A percentile compares a stretch with the other conserved stretches of the same genome.
Evolutionary conservation across 2,113 vertebrate species (phyloP).

Genomic region (Percina caprodes): DNA sequence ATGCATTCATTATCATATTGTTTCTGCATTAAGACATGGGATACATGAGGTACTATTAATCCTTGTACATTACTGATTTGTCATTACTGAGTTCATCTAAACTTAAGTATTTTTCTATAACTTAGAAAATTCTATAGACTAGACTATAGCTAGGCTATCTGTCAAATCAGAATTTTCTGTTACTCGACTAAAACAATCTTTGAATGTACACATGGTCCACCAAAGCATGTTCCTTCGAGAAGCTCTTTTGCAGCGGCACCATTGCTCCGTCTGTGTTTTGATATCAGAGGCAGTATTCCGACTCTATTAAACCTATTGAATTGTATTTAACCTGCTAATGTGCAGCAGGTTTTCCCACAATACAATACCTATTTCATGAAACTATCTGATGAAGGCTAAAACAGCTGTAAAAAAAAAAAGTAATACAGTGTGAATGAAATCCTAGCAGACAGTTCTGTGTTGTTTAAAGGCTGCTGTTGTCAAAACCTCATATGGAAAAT

Average conservation of each 20-base stretch:
- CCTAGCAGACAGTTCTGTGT: conserved; percentile 5
- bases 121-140: no score
- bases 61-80: no score
- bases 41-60: no score
- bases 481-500: conserved; percentile 12
- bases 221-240: no score
- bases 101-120: neutral
- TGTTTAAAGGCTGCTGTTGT: conserved; percentile 28
- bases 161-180: no score
- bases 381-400: conserved; percentile 24
- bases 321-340: conserved; percentile 5
- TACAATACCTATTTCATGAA: conserved; percentile 21
- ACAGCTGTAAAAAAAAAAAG: conserved; percentile 28
- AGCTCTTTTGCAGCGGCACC: no score
- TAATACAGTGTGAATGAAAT: conserved; percentile 17
- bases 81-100: no score
- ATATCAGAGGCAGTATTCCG: neutral
- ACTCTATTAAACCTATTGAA: neutral
- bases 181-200: no score
- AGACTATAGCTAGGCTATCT: no score
- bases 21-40: no score
- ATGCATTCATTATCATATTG: no score
- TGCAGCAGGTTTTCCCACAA: conserved; percentile 11
- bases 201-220: no score
- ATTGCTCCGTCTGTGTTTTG: neutral